Percentiles rank a stretch among this genome's conserved stretches.
These are phyloP conservation scores for Pangasius macronema DNA, from an alignment of 2,797 vertebrate genomes.

Conservation along the genomic window DNA sequence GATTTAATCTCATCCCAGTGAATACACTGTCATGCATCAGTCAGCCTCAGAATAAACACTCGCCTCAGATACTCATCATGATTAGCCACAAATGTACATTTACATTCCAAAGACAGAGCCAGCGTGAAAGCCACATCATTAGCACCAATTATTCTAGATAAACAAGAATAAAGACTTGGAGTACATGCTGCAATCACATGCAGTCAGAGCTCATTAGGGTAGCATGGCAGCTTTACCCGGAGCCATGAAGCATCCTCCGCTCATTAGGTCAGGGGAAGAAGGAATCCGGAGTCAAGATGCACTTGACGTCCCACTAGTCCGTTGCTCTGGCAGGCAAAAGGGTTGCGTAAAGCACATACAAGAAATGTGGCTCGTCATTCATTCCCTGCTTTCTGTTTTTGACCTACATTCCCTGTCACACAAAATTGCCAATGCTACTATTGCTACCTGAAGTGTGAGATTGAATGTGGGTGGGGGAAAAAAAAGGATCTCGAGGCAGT, in stretches of 20 bases:
- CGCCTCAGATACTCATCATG: constrained; percentile 34
- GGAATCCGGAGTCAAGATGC: constrained; percentile 24
- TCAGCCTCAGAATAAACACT: constrained; percentile 30
- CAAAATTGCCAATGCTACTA: constrained; percentile 37
- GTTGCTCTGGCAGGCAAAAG: constrained; percentile 41
- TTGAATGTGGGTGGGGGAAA: constrained; percentile 25
- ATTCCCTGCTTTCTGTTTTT: constrained; percentile 32
- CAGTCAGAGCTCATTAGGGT: constrained; percentile 54
- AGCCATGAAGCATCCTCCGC: constrained; percentile 45
- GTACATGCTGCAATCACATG: constrained; percentile 53
- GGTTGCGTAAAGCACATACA: constrained; percentile 24
- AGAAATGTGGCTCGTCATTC: constrained; percentile 24
- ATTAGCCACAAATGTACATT: constrained; percentile 43
- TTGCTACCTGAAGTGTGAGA: constrained; percentile 21
- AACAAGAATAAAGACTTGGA: constrained; percentile 51
- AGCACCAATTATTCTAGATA: constrained; percentile 58
- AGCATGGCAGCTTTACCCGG: constrained; percentile 44
- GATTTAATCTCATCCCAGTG: background rate
- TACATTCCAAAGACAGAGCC: constrained; percentile 53
- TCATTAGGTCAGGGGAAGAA: constrained; percentile 48
- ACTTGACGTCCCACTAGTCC: constrained; percentile 34
- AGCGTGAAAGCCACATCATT: constrained; percentile 52
- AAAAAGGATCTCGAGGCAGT: background rate
- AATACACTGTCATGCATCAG: constrained; percentile 27
- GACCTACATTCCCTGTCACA: constrained; percentile 41